Percentiles rank a stretch among this genome's conserved stretches.
These are phyloP conservation scores for Linepithema humile DNA, from an alignment of 1,140 invertebrate genomes.

Conservation along the genomic window DNA sequence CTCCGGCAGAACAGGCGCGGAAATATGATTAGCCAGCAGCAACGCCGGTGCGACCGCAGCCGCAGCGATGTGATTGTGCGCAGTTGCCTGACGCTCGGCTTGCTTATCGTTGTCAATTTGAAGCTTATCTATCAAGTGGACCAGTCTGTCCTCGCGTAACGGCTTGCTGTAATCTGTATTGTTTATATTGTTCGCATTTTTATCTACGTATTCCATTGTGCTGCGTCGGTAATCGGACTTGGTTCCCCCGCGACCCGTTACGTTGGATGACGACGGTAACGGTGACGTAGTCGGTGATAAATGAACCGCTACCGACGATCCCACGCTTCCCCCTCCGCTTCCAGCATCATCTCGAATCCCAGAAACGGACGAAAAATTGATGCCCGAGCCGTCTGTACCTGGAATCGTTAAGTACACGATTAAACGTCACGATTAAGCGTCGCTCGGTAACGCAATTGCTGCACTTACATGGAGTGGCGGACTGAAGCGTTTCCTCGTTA, in stretches of 20 bases:
- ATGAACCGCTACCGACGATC: conserved; percentile 63
- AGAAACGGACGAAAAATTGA: conserved; percentile 31
- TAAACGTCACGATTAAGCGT: not conserved
- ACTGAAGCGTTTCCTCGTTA: conserved; percentile 80
- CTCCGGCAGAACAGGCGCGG: conserved; percentile 67
- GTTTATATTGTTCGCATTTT: conserved; percentile 82
- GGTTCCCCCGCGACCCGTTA: conserved; percentile 78
- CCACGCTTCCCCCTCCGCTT: no score
- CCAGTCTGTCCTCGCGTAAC: conserved; percentile 73
- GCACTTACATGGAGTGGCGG: conserved; percentile 75
- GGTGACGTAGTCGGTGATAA: conserved; percentile 74
- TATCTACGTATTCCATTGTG: conserved; percentile 83
- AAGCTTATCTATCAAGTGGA: conserved; percentile 78
- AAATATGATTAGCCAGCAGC: conserved; percentile 78
- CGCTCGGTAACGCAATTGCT: not conserved
- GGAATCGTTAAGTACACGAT: not conserved
- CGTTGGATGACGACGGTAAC: conserved; percentile 76
- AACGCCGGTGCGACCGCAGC: conserved; percentile 68
- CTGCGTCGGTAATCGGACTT: conserved; percentile 80
- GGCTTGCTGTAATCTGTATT: conserved; percentile 71
- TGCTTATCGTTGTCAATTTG: conserved; percentile 77
- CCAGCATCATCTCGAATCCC: conserved; percentile 79
- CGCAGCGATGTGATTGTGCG: conserved; percentile 65
- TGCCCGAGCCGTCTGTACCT: conserved; percentile 33
- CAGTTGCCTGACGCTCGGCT: conserved; percentile 65